Conservation (phyloP, 2,797 vertebrate species). For the Acrocephalus scirpaceus region DNA sequence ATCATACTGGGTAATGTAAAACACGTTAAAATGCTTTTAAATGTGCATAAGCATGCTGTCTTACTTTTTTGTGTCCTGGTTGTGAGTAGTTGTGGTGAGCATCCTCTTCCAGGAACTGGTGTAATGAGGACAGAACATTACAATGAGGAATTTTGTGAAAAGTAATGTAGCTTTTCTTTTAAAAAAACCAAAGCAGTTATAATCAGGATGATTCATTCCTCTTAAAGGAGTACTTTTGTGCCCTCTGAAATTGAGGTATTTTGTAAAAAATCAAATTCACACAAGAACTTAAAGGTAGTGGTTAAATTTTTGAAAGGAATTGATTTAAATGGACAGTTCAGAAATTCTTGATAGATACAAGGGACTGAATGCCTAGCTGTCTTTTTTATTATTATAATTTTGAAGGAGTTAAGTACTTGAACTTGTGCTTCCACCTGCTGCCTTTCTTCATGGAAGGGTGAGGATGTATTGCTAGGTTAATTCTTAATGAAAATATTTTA, state of each 20-base stretch:
- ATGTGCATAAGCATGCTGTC: not conserved
- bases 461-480: not conserved
- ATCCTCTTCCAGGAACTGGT: not conserved
- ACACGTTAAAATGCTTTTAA: not conserved
- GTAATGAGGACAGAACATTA: not conserved
- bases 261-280: not conserved
- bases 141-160: not conserved
- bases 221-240: not conserved
- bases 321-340: not conserved
- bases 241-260: not conserved
- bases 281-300: not conserved
- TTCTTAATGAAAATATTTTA: not conserved
- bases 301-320: not conserved
- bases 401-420: not conserved
- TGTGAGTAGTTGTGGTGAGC: not conserved
- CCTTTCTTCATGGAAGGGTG: not conserved
- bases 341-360: not conserved
- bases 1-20: not conserved
- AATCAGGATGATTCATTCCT: not conserved
- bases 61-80: not conserved
- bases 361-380: not conserved
- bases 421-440: not conserved
- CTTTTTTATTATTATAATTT: not conserved
- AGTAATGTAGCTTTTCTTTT: not conserved
- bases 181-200: not conserved